Base-by-base conservation (phyloP, 2,888 invertebrate species). In the Oxystoma pomonae region DNA sequence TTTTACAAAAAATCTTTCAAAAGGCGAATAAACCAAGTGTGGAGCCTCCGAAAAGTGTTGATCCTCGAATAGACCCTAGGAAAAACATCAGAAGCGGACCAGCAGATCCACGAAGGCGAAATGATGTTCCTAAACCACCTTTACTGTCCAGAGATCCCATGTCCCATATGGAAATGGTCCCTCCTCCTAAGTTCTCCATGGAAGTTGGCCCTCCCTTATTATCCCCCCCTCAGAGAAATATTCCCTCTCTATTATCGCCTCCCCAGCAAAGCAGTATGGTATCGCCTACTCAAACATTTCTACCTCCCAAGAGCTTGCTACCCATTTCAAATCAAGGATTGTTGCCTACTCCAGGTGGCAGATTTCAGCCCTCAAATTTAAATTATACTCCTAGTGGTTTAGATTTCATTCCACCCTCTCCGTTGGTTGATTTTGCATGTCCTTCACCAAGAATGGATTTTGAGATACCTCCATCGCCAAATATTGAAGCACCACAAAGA, bases 1-100 rank as follows among this genome's bases (percentile, higher is more conserved):
- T 66, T 22, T 20, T 68, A 17, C 66, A 68, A 21, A 66, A 55
- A 22, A 59, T 66, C 20, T 57, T 68, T 21, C 61, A 50, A 57
- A 64, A 64, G 52, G 55, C 64, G 22, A 35, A 35, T 35, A 35
- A 35, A 35, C 3, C 35, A 35, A 35, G 5, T 35, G 35, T 12
- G 12, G 35, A 35, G 12, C 35, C 35, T 7, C 35, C 35, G 12
- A 35, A 35, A 35, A 35, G 12, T 35, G 5, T 12, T 7, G 35
- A 35, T 7, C 35, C 35, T 12, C 3, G 12, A 53, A 53, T 5
- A 16, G 19, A 53, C 7, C 53, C 53, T 7, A 17, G 16, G n/a
- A n/a, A n/a, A n/a, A n/a, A n/a, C n/a, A n/a, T n/a, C n/a, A n/a
- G n/a, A n/a, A n/a, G n/a, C n/a, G n/a, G n/a, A n/a, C n/a, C n/a